Evolutionary conservation across 2,888 invertebrate species (phyloP).

Genomic region (Hyles lineata): DNA sequence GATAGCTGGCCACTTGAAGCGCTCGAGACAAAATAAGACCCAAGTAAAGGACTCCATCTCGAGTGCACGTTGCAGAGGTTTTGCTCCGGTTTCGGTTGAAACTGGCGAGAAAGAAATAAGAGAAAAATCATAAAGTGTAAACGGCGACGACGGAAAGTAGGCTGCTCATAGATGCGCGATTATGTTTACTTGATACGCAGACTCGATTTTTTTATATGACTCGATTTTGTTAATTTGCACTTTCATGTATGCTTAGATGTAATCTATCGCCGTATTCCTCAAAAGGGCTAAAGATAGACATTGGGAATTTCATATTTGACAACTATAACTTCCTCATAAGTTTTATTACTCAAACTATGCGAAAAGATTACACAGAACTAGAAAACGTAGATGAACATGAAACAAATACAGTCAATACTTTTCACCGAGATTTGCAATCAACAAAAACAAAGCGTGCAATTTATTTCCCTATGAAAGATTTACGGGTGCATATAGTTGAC

Average conservation of each 20-base stretch:
- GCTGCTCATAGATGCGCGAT: neutral
- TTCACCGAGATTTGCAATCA: neutral
- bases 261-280: too few relatives aligned
- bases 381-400: neutral
- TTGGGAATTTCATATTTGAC: too few relatives aligned
- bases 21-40: conserved; percentile 22
- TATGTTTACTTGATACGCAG: neutral
- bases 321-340: too few relatives aligned
- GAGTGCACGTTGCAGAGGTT: conserved; percentile 14
- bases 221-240: too few relatives aligned
- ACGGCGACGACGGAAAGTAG: neutral
- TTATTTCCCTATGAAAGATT: conserved; percentile 12
- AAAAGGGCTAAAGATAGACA: too few relatives aligned
- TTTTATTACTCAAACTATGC: too few relatives aligned
- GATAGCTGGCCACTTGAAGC: neutral
- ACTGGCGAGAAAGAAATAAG: conserved; percentile 12
- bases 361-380: neutral
- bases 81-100: conserved; percentile 10
- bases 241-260: too few relatives aligned
- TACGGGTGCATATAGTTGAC: conserved; percentile 17
- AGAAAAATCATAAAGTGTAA: conserved; percentile 16
- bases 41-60: conserved; percentile 16
- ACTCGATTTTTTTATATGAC: neutral
- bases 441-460: conserved; percentile 7
- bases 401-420: neutral